A percentile compares a stretch with the other conserved stretches of the same genome.
These are phyloP conservation scores for Pluvianellus socialis DNA, from an alignment of 2,113 vertebrate genomes.

Conservation along the genomic window DNA sequence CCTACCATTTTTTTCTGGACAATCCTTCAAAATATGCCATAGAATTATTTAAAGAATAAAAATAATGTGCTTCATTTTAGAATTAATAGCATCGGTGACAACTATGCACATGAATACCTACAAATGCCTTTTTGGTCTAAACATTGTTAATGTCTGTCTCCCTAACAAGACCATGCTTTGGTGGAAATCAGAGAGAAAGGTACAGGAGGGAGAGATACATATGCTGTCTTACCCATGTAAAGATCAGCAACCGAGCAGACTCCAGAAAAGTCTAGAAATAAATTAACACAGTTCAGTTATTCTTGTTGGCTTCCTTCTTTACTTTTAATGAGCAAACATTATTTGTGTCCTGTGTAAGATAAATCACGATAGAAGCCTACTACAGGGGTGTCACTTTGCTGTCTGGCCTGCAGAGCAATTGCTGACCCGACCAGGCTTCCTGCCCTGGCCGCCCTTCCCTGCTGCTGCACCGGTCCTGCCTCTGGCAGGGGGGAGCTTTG, in stretches of 20 bases:
- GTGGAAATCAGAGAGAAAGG: background rate
- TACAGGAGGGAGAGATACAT: background rate
- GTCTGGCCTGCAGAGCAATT: rapidly evolving
- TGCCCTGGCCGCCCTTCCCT: background rate
- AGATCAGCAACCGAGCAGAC: background rate
- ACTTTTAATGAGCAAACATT: background rate
- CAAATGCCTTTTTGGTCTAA: background rate
- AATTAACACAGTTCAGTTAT: constrained; percentile 28
- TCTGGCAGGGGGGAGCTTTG: background rate
- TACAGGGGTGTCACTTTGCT: rapidly evolving
- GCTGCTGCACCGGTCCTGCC: background rate
- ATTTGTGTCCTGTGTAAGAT: background rate
- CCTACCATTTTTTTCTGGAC: background rate
- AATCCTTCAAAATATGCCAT: background rate
- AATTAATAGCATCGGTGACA: background rate
- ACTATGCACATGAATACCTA: background rate
- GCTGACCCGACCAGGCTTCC: rapidly evolving
- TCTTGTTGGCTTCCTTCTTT: background rate
- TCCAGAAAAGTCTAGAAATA: constrained; percentile 41
- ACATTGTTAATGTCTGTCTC: background rate
- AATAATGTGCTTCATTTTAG: background rate
- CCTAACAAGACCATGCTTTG: background rate
- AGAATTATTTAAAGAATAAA: background rate
- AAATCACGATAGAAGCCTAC: rapidly evolving
- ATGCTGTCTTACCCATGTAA: constrained; percentile 22